A percentile compares a stretch with the other conserved stretches of the same genome.
Evolutionary conservation across 92 coral and sea anemone genomes (phyloP).

Genomic region (Parazoanthus atlanticus): DNA sequence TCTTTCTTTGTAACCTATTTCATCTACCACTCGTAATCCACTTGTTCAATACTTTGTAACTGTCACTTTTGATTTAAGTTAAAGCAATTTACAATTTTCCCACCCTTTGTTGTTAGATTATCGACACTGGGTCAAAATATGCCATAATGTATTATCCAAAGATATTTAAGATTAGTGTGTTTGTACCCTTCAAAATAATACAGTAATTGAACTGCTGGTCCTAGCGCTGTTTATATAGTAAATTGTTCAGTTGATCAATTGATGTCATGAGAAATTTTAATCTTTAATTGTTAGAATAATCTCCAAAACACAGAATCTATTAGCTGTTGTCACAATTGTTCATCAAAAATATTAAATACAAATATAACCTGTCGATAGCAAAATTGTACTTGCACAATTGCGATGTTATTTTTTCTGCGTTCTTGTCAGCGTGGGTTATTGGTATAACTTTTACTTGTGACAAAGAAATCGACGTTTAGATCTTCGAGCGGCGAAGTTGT

Average conservation of each 20-base stretch:
- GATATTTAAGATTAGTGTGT: neutral
- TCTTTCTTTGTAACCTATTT: neutral
- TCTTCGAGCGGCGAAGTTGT: neutral
- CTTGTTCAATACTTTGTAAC: neutral
- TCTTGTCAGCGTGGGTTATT: neutral
- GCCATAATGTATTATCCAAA: neutral
- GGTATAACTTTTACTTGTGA: neutral
- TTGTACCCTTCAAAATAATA: neutral
- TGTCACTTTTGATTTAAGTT: neutral
- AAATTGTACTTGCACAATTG: neutral
- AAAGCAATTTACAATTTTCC: neutral
- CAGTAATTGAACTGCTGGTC: neutral
- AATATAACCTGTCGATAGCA: neutral
- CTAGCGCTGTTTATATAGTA: neutral
- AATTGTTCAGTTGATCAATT: neutral
- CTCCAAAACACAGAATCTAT: slow-evolving; percentile 14
- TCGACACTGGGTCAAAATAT: neutral
- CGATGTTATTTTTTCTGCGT: neutral
- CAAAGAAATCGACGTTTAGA: neutral
- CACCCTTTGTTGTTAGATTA: neutral
- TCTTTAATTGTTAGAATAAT: slow-evolving; percentile 18
- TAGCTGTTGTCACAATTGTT: neutral
- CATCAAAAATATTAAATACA: neutral
- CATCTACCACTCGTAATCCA: neutral
- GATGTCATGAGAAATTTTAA: slow-evolving; percentile 13